phyloP scores from a whole-genome alignment of 2,888 invertebrate genomes.

The Phasia obesa region DNA sequence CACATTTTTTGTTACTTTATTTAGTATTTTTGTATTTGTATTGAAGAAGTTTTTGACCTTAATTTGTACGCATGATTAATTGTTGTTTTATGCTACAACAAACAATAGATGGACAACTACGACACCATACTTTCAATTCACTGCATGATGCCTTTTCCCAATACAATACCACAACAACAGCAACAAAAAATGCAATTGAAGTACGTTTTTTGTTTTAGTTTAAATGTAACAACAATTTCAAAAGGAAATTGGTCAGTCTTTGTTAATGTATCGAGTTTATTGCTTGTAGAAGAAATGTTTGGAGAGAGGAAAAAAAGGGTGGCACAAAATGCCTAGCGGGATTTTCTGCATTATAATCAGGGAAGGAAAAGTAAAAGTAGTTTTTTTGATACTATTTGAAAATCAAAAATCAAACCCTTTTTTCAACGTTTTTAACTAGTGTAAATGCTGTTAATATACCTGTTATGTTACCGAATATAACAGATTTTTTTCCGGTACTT shows the following conservation, averaged over 20 bases:
- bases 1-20: conserved; percentile 4
- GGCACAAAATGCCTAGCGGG: conserved; percentile 1
- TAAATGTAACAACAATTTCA: not conserved
- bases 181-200: conserved; percentile 51
- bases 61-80: conserved; percentile 73
- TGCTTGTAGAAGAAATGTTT: not conserved
- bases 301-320: not conserved
- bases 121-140: conserved; percentile 3
- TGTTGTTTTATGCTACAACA: conserved; percentile 52
- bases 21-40: conserved; percentile 14
- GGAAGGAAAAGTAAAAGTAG: too few relatives aligned
- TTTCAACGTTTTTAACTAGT: too few relatives aligned
- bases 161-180: not conserved
- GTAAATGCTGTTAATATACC: too few relatives aligned
- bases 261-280: conserved; percentile 17
- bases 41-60: conserved; percentile 52
- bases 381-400: too few relatives aligned
- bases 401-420: too few relatives aligned
- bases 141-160: conserved; percentile 40
- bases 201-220: conserved; percentile 6
- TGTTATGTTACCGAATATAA: too few relatives aligned
- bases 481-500: too few relatives aligned
- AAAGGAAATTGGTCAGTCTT: conserved; percentile 37
- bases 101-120: conserved; percentile 9
- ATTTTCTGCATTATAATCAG: conserved; percentile 4